Evolutionary conservation across 2,888 invertebrate species (phyloP).

Genomic region (Perizoma affinitatum): DNA sequence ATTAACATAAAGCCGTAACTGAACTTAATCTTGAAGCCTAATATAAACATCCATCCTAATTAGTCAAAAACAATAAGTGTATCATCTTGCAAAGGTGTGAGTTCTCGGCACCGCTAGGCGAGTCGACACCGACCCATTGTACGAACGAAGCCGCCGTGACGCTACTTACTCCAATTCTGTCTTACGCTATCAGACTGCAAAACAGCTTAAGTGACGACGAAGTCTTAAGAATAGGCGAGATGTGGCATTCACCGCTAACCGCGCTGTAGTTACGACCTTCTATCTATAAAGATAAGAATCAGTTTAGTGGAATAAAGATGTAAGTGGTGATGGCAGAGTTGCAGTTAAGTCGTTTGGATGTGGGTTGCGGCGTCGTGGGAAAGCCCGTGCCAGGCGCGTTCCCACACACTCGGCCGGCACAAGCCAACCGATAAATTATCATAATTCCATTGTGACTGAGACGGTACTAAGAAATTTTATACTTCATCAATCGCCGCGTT

Average conservation of each 20-base stretch:
- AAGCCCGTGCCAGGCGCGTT: slow-evolving; percentile 83
- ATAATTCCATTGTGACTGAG: slow-evolving; percentile 85
- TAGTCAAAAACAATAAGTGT: slow-evolving; percentile 78
- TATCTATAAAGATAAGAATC: slow-evolving; percentile 34
- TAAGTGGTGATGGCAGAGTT: slow-evolving; percentile 56
- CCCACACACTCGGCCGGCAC: slow-evolving; percentile 84
- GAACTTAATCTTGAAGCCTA: slow-evolving; percentile 30
- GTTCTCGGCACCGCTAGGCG: slow-evolving; percentile 80
- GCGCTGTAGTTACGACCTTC: slow-evolving; percentile 61
- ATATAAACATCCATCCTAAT: slow-evolving; percentile 65
- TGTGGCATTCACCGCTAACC: slow-evolving; percentile 45
- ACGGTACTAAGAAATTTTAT: slow-evolving; percentile 84
- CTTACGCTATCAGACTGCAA: slow-evolving; percentile 54
- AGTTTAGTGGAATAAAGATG: slow-evolving; percentile 51
- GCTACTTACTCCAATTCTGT: slow-evolving; percentile 84
- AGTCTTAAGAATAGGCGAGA: slow-evolving; percentile 51
- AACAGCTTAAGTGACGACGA: slow-evolving; percentile 65
- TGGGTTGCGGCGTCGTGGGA: slow-evolving; percentile 74
- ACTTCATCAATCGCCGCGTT: slow-evolving; percentile 83
- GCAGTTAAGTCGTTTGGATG: slow-evolving; percentile 61
- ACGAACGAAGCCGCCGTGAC: slow-evolving; percentile 81
- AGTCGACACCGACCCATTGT: slow-evolving; percentile 78
- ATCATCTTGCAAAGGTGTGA: slow-evolving; percentile 78
- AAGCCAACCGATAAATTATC: slow-evolving; percentile 85
- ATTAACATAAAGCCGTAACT: slow-evolving; percentile 13